These are phyloP conservation scores for Pteronura brasiliensis DNA, from an alignment of 2,113 vertebrate species.

Conservation along the genomic window DNA sequence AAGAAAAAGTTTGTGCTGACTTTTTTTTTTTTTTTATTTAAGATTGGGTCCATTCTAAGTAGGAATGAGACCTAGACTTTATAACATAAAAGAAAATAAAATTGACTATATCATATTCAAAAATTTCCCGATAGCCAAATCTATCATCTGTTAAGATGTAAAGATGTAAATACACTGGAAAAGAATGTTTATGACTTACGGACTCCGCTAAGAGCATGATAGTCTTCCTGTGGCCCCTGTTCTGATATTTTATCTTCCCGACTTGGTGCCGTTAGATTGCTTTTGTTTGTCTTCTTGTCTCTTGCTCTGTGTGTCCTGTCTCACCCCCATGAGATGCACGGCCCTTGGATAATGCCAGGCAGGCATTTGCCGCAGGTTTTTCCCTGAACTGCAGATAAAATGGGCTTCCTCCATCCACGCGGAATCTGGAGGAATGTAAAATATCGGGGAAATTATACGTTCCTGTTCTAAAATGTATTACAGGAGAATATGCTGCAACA, in stretches of 20 bases:
- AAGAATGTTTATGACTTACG: neutral
- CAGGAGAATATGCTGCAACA: neutral
- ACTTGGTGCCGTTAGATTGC: neutral
- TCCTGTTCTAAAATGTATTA: neutral
- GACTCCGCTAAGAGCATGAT: neutral
- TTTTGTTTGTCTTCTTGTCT: neutral
- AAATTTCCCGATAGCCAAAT: neutral
- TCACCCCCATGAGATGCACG: fast-evolving
- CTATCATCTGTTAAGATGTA: neutral
- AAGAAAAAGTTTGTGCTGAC: neutral
- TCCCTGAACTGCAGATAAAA: neutral
- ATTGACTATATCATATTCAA: too few relatives aligned
- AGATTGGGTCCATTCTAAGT: neutral
- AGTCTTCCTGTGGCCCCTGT: neutral
- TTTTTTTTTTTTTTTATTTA: neutral
- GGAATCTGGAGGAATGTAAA: neutral
- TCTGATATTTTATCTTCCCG: neutral
- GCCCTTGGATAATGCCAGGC: neutral
- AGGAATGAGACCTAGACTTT: neutral
- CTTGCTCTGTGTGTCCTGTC: neutral
- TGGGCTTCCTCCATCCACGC: neutral
- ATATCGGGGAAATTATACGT: neutral
- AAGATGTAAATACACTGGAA: neutral
- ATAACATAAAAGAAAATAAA: neutral
- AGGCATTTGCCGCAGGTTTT: neutral